A percentile compares a stretch with the other conserved stretches of the same genome.
These are phyloP conservation scores for Gymnodraco acuticeps DNA, from an alignment of 2,797 vertebrate genomes.

Conservation along the genomic window DNA sequence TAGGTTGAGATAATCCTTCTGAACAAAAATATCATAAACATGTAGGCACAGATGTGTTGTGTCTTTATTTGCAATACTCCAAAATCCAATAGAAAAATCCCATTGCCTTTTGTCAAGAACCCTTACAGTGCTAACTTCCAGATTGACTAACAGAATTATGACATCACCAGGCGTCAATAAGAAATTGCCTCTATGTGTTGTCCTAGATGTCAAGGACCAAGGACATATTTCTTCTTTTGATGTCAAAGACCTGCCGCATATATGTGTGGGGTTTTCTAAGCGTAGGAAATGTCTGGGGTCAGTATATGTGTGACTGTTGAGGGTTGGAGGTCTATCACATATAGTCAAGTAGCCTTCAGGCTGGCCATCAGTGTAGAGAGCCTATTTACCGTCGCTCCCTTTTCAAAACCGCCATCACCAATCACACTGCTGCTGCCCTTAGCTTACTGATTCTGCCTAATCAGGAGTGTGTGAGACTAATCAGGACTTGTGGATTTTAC, in stretches of 20 bases:
- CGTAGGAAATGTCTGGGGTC: neutral
- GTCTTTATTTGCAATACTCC: too few relatives aligned
- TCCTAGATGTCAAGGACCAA: neutral
- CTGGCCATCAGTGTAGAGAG: slow-evolving; percentile 72
- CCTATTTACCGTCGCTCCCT: slow-evolving; percentile 64
- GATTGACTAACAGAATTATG: too few relatives aligned
- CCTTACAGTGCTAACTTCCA: too few relatives aligned
- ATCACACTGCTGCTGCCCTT: slow-evolving; percentile 68
- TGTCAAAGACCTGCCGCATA: neutral
- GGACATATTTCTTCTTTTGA: neutral
- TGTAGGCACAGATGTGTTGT: too few relatives aligned
- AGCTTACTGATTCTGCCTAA: slow-evolving; percentile 64
- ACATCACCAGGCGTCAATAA: neutral
- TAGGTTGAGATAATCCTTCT: too few relatives aligned
- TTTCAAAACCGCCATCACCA: slow-evolving; percentile 61
- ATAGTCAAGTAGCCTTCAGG: slow-evolving; percentile 68
- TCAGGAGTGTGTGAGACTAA: slow-evolving; percentile 2
- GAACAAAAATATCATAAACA: too few relatives aligned
- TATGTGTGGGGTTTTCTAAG: neutral
- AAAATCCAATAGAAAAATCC: too few relatives aligned
- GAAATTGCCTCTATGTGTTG: neutral
- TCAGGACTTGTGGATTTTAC: slow-evolving; percentile 1
- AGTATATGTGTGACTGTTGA: neutral
- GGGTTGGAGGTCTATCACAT: slow-evolving; percentile 38
- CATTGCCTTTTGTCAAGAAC: too few relatives aligned